Evolutionary conservation across 1,140 invertebrate species (phyloP), one percentile per base, ranked within the genome.

Genomic region (Drosophila auraria): DNA sequence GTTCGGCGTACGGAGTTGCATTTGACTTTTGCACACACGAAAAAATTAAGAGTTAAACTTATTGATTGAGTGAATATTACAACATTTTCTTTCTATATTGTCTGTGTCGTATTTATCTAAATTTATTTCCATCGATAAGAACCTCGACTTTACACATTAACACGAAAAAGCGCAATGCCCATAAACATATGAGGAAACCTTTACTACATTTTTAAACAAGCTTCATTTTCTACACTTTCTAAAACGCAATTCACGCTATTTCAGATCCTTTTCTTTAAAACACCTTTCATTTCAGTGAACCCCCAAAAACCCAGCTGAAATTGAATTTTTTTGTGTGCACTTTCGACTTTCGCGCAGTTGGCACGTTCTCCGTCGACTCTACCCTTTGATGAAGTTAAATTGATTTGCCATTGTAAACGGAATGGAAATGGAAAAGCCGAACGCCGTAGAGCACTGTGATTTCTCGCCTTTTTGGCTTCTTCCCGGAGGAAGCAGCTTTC

Each of bases 331-430:
- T 17, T 56, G 14, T 56, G 53, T 56, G 33, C 33, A 23, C 53
- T 56, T 76, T 58, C 0, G 27, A 76, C 53, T 78, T 57, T 83
- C 62, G 63, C n/a, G 38, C 60, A 62, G 50, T 66, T 64, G 66
- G 72, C 80, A 82, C 62, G 64, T 82, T 66, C 58, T 59, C 17
- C 33, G 20, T 36, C 27, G 44, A 45, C 33, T 60, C 44, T 54
- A 25, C 30, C 14, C 20, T 51, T 76, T 68, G 47, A 61, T 68
- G 44, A 9, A 17, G 44, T 53, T 49, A 78, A 78, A 78, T 78
- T 78, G 75, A 78, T 78, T 78, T 61, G 64, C 42, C 50, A 78
- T 70, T 70, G 64, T 51, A 68, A 61, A 54, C 58, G 73, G 36
- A 57, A 77, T 49, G 42, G 20, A 58, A 56, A 78, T 60, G 70